A percentile compares a stretch with the other conserved stretches of the same genome.
phyloP scores from a whole-genome alignment of 2,113 vertebrate species.

The Chlamydotis undulata region DNA sequence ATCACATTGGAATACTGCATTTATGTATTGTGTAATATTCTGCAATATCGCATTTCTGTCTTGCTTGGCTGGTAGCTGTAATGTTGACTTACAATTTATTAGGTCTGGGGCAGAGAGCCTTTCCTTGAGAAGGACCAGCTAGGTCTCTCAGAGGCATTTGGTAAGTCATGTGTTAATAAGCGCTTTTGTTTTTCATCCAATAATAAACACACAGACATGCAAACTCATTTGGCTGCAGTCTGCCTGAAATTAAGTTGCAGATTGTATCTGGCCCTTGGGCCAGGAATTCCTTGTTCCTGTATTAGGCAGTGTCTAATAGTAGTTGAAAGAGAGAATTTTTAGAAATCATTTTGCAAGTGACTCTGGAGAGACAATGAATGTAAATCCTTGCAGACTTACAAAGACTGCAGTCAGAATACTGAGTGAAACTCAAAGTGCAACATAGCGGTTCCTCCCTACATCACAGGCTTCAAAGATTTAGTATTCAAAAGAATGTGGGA shows the following conservation, averaged over 20 bases:
- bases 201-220: background rate
- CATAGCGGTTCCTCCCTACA: background rate
- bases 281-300: constrained; percentile 43
- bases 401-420: constrained; percentile 54
- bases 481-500: constrained; percentile 50
- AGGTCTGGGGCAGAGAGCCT: background rate
- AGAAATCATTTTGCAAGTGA: constrained; percentile 37
- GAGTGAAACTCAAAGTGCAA: constrained; percentile 40
- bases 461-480: constrained; percentile 54
- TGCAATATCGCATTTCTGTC: background rate
- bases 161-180: background rate
- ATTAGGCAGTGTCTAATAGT: constrained; percentile 23
- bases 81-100: background rate
- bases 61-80: background rate
- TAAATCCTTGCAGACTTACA: constrained; percentile 54
- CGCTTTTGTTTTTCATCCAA: background rate
- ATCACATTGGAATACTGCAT: background rate
- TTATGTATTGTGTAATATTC: background rate
- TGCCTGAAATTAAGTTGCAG: constrained; percentile 13
- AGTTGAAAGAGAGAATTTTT: constrained; percentile 47
- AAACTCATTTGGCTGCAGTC: background rate
- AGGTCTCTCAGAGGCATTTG: background rate
- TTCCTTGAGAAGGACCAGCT: background rate
- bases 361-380: constrained; percentile 53
- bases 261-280: constrained; percentile 14